A percentile compares a stretch with the other conserved stretches of the same genome.
phyloP scores from a whole-genome alignment of 2,797 vertebrate genomes.

The Gouania willdenowi region DNA sequence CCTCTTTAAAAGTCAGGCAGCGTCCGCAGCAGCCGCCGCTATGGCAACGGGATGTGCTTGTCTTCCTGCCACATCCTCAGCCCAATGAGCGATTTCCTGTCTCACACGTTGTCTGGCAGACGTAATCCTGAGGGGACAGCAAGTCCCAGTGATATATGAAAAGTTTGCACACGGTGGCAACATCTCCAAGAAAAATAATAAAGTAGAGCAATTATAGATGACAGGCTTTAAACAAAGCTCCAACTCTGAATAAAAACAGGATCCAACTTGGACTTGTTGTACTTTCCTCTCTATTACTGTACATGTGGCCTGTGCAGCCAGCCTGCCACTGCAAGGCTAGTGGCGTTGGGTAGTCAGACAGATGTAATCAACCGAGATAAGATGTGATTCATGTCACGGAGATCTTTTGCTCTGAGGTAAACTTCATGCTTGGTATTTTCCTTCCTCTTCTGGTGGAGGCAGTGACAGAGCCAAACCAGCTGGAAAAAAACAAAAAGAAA shows the following conservation, averaged over 20 bases:
- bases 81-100: conserved; percentile 39
- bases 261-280: neutral
- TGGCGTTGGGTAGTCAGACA: conserved; percentile 16
- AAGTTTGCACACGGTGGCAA: conserved; percentile 19
- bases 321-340: conserved; percentile 18
- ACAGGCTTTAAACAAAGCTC: no score
- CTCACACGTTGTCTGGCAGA: conserved; percentile 46
- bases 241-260: no score
- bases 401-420: conserved; percentile 19
- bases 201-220: no score
- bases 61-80: conserved; percentile 46
- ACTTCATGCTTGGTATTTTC: conserved; percentile 2
- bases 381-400: conserved; percentile 23
- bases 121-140: conserved; percentile 1
- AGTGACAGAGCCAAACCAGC: no score
- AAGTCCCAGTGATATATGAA: conserved; percentile 1
- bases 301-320: neutral
- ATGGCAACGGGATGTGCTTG: conserved; percentile 80
- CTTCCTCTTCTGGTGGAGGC: neutral
- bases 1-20: conserved; percentile 72
- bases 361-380: conserved; percentile 21
- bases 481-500: no score
- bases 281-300: neutral
- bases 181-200: conserved; percentile 21
- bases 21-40: conserved; percentile 67